A percentile compares a stretch with the other conserved stretches of the same genome.
phyloP scores from a whole-genome alignment of 2,888 invertebrate genomes.

The Dryocosmus kuriphilus region DNA sequence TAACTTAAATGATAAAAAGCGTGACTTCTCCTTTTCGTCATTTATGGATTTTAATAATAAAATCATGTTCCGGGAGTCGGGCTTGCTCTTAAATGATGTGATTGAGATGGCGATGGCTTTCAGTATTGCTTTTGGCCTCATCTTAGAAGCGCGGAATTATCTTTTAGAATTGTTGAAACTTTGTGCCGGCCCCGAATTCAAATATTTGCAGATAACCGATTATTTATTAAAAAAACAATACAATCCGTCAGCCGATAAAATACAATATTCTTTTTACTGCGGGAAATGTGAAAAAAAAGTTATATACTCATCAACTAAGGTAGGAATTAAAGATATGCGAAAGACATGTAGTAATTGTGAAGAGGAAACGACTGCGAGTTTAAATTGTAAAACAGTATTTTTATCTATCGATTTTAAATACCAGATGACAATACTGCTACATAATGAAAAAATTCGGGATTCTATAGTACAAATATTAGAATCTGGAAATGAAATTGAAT shows the following conservation, averaged over 20 bases:
- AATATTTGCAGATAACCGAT: conserved; percentile 27
- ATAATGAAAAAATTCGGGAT: no score
- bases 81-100: conserved; percentile 34
- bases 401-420: conserved; percentile 38
- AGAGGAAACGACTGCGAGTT: not conserved
- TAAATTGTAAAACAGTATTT: conserved; percentile 10
- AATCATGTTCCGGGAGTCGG: conserved; percentile 36
- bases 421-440: conserved; percentile 24
- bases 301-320: not conserved
- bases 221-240: conserved; percentile 30
- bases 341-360: conserved; percentile 11
- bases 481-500: no score
- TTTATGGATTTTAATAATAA: no score
- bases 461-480: no score
- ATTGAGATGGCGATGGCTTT: conserved; percentile 32
- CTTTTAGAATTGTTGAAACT: conserved; percentile 44
- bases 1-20: no score
- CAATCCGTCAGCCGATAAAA: conserved; percentile 11
- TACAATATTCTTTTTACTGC: conserved; percentile 45
- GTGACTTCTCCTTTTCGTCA: no score
- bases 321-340: not conserved
- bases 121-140: conserved; percentile 33
- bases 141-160: conserved; percentile 16
- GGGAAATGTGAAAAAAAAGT: conserved; percentile 29
- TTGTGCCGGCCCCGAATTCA: conserved; percentile 43